Evolutionary conservation across 2,888 invertebrate species (phyloP), one percentile per base, ranked within the genome.

Genomic region (Xanthorhoe spadicearia): DNA sequence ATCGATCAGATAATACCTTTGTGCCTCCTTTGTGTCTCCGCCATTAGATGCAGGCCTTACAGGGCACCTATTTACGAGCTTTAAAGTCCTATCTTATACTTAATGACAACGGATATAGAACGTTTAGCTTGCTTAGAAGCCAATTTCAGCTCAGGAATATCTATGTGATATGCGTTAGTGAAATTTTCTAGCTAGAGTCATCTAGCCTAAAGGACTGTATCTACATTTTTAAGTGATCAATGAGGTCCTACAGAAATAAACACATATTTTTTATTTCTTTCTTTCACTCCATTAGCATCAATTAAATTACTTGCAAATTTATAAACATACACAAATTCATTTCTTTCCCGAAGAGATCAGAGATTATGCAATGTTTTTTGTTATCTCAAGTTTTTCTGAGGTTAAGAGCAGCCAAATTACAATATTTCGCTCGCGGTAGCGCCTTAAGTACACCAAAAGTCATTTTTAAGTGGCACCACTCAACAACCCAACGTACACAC

Each of bases 1-100:
- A 82, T 83, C 83, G 83, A 82, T 83, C 71, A 71, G 74, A 71
- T 65, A 66, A 57, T 67, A 64, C 63, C 64, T 64, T 52, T 32
- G 7, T 32, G 32, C 8, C 32, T 35, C 66, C 50, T 67, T 67
- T 67, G 67, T 67, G 49, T 52, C 60, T 52, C 59, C 49, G 28
- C 67, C 50, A 63, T 67, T 60, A 67, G 51, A 23, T 28, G 55
- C 67, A 60, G 67, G 62, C 60, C 61, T 52, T 23, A 54, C 28
- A 50, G 23, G 23, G n/a, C 13, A 32, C 53, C 32, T 32, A 19
- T 35, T 8, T 53, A 32, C 8, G 32, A 52, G 32, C 32, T 32
- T 32, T 51, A 10, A 43, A 43, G 17, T 4, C 48, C 48, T 46
- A 15, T 46, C 48, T 48, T 43, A 8, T 1, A 48, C 7, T 17